These are phyloP conservation scores for Drosophila malerkotliana DNA, from an alignment of 1,140 invertebrate species.

Conservation along the genomic window DNA sequence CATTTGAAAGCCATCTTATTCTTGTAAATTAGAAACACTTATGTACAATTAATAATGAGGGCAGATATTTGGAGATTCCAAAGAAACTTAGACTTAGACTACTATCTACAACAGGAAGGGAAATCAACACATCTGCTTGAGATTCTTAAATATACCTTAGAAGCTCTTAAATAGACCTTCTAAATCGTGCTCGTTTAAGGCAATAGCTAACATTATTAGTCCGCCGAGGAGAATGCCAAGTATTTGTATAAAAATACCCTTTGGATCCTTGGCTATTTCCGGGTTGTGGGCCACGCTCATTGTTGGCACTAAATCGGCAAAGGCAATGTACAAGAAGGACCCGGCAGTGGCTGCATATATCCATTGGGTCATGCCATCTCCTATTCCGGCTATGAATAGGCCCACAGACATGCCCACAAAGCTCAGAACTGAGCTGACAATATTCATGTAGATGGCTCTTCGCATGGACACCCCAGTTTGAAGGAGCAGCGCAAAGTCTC, in stretches of 20 bases:
- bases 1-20: too few relatives aligned
- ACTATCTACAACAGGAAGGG: conserved; percentile 31
- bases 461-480: conserved; percentile 90
- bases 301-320: conserved; percentile 90
- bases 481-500: conserved; percentile 92
- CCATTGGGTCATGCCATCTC: conserved; percentile 88
- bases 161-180: conserved; percentile 85
- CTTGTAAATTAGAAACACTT: background rate
- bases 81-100: conserved; percentile 10
- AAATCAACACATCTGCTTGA: conserved; percentile 4
- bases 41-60: conserved; percentile 20
- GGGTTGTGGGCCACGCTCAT: conserved; percentile 84
- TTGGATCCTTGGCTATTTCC: conserved; percentile 83
- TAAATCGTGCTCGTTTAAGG: conserved; percentile 90
- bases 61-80: conserved; percentile 29
- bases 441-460: conserved; percentile 89
- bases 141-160: conserved; percentile 18
- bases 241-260: conserved; percentile 85
- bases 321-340: conserved; percentile 92
- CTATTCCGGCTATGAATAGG: conserved; percentile 88
- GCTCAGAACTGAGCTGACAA: conserved; percentile 90
- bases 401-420: conserved; percentile 91
- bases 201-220: conserved; percentile 90
- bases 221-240: conserved; percentile 89
- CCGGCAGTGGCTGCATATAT: conserved; percentile 92